Conservation (phyloP, 1,140 invertebrate genomes). For the Drosophila arizonae region DNA sequence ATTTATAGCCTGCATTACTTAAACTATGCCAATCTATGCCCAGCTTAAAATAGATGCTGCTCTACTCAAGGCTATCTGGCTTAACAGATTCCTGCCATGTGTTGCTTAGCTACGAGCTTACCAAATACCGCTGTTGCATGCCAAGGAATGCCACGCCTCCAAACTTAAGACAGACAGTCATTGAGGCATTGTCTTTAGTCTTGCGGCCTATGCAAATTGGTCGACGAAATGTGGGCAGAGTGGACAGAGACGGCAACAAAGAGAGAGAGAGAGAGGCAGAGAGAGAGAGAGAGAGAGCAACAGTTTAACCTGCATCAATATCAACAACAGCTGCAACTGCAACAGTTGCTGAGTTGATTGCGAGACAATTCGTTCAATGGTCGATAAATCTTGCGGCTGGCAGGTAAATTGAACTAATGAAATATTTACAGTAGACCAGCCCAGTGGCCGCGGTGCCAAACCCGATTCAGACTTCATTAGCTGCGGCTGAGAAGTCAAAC, state of each 20-base stretch:
- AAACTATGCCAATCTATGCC: no score
- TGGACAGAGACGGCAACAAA: no score
- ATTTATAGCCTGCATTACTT: no score
- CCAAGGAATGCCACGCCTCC: not conserved
- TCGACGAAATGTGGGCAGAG: not conserved
- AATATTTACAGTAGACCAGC: slow-evolving; percentile 66
- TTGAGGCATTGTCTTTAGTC: not conserved
- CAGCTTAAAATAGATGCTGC: no score
- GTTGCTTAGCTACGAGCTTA: not conserved
- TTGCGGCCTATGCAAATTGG: slow-evolving; percentile 36
- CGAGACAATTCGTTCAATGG: slow-evolving; percentile 3
- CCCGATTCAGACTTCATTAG: slow-evolving; percentile 59
- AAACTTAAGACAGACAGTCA: not conserved
- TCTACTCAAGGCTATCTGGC: not conserved
- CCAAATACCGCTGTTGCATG: not conserved
- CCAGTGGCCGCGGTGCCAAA: not conserved
- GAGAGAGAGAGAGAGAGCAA: no score
- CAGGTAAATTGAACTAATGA: slow-evolving; percentile 70
- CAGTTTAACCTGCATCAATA: not conserved
- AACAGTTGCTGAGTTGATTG: slow-evolving; percentile 2
- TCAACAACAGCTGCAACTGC: not conserved
- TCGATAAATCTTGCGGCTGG: slow-evolving; percentile 58
- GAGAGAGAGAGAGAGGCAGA: no score
- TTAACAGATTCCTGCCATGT: not conserved
- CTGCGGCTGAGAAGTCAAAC: slow-evolving; percentile 22